Percentiles rank a stretch among this genome's conserved stretches.
phyloP scores from a whole-genome alignment of 64 coral and sea anemone species.

The Actinia tenebrosa region DNA sequence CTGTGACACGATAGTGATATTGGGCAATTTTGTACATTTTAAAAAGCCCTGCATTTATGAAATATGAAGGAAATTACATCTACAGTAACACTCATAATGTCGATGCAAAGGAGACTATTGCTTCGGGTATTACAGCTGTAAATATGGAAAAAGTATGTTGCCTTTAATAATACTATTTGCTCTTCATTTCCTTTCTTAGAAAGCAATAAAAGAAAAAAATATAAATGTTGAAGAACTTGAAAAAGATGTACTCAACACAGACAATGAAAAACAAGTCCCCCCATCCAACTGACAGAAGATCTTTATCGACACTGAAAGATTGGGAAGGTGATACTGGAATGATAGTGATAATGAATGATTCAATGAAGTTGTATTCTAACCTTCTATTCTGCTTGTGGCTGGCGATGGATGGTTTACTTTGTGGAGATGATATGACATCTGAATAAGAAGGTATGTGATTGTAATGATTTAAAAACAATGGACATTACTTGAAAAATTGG shows the following conservation, averaged over 20 bases:
- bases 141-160: too few relatives aligned
- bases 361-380: neutral
- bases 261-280: slow-evolving; percentile 82
- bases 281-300: neutral
- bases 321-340: neutral
- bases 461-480: too few relatives aligned
- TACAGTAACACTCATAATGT: too few relatives aligned
- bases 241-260: slow-evolving; percentile 72
- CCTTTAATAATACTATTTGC: too few relatives aligned
- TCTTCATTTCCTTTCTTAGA: slow-evolving; percentile 36
- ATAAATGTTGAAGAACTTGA: slow-evolving; percentile 88
- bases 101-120: too few relatives aligned
- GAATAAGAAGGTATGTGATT: neutral
- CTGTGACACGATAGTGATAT: too few relatives aligned
- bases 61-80: too few relatives aligned
- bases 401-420: neutral
- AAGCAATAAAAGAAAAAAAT: slow-evolving; percentile 94
- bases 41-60: too few relatives aligned
- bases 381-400: neutral
- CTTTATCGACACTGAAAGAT: neutral
- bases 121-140: too few relatives aligned
- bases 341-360: neutral
- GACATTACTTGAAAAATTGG: too few relatives aligned
- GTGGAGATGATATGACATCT: neutral
- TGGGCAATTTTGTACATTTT: too few relatives aligned